Conservation (phyloP, 2,888 invertebrate genomes). For the Ptychoptera albimana region DNA sequence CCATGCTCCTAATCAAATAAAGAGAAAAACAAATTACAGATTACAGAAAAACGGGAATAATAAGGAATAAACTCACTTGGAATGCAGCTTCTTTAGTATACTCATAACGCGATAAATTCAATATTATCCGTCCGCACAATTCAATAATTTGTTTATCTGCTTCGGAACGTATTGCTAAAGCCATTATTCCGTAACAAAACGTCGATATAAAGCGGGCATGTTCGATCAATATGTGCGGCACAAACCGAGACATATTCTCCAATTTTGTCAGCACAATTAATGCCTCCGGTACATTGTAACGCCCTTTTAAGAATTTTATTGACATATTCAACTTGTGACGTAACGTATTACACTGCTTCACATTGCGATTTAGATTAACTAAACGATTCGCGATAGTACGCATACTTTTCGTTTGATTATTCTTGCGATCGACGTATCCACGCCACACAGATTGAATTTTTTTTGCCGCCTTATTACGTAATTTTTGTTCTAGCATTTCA, state of each 20-base stretch:
- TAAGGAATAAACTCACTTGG: constrained; percentile 35
- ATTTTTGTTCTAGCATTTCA: constrained; percentile 30
- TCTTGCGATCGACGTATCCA: constrained; percentile 29
- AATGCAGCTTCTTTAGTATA: constrained; percentile 43
- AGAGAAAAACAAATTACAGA: constrained; percentile 2
- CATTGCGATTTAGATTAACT: constrained; percentile 14
- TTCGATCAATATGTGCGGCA: constrained; percentile 25
- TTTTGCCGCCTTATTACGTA: constrained; percentile 36
- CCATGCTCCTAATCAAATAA: constrained; percentile 34
- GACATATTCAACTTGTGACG: constrained; percentile 21
- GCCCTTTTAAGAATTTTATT: constrained; percentile 21
- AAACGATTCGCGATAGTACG: neutral
- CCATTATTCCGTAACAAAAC: constrained; percentile 31
- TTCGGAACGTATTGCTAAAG: constrained; percentile 30
- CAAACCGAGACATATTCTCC: constrained; percentile 27
- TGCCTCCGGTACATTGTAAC: constrained; percentile 22
- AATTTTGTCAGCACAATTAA: constrained; percentile 17
- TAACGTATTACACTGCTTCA: constrained; percentile 18
- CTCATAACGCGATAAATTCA: constrained; percentile 48
- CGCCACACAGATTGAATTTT: constrained; percentile 32
- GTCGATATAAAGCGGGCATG: constrained; percentile 26
- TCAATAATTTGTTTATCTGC: constrained; percentile 29
- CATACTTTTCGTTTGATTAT: constrained; percentile 6
- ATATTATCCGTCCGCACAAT: constrained; percentile 36
- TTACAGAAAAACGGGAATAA: neutral